Evolutionary conservation across 1,140 invertebrate species (phyloP), one percentile per base, ranked within the genome.

Genomic region (Lethrus apterus): DNA sequence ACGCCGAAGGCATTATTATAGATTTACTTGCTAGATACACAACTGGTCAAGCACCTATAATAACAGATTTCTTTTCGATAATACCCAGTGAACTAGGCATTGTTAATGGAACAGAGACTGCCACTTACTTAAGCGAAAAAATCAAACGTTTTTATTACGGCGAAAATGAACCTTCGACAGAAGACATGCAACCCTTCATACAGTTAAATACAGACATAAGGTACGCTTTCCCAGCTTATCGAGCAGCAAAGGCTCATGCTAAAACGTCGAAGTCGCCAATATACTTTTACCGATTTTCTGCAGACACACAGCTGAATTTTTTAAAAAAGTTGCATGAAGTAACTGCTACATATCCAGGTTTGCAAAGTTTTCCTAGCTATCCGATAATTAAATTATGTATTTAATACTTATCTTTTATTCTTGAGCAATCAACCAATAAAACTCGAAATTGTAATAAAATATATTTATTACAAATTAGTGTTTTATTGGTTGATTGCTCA

Each of bases 111-210:
- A 59, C 65, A 13, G 47, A 69, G 8, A 59, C 66, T 29, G 68
- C 70, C 30, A 52, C 58, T 26, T 51, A 69, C 44, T 64, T 70
- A 10, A 48, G 68, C 0, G 38, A 70, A 29, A 67, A 71, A 50
- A 60, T 76, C 4, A 74, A 72, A 53, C 57, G 74, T n/a, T 69
- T 65, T 43, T 77, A 75, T 50, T 75, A 73, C 48, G 62, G 67
- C 2, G 68, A 74, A 46, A 67, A 51, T 23, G 62, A 33, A 66
- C 54, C 38, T 13, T 70, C 29, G 40, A 70, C 36, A 68, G 69
- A 65, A 15, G 55, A 56, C 33, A 51, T 58, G 7, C 20, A n/a
- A 1, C 17, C 17, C 7, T 18, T 21, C 4, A 13, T 38, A 2
- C 10, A 38, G 11, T 23, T 38, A 23, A 2, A n/a, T 2, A 11